Evolutionary conservation across 2,888 invertebrate genomes (phyloP).

Genomic region (Enchytraeus crypticus): DNA sequence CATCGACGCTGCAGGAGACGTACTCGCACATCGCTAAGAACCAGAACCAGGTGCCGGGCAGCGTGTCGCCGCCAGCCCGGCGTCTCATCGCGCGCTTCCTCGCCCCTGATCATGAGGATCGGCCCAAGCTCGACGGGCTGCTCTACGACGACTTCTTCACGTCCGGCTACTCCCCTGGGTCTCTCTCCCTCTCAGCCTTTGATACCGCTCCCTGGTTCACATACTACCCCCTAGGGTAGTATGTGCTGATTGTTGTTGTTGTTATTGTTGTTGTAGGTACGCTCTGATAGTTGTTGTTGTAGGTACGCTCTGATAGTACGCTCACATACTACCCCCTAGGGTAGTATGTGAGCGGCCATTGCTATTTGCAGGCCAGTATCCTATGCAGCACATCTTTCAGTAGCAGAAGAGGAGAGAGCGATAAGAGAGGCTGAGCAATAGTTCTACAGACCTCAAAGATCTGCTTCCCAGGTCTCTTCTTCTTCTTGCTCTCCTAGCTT

Average conservation of each 20-base stretch:
- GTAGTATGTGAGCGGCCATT: too few species aligned
- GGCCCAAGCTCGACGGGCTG: conserved; percentile 71
- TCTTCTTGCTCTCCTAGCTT: too few species aligned
- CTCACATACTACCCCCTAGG: conserved; percentile 30
- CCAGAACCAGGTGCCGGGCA: conserved; percentile 48
- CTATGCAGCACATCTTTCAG: too few species aligned
- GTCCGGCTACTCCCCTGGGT: conserved; percentile 50
- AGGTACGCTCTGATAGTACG: conserved; percentile 52
- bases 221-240: neutral
- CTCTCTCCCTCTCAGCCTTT: conserved; percentile 53
- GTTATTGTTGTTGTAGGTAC: too few species aligned
- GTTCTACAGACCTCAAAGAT: too few species aligned
- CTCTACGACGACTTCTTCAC: conserved; percentile 61
- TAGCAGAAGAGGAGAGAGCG: too few species aligned
- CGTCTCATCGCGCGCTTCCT: conserved; percentile 61
- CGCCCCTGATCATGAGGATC: conserved; percentile 69
- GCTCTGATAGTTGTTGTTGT: conserved; percentile 55
- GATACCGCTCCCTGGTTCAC: conserved; percentile 50
- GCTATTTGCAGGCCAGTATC: too few species aligned
- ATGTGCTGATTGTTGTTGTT: too few species aligned
- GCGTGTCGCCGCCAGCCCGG: conserved; percentile 47
- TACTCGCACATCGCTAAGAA: conserved; percentile 53
- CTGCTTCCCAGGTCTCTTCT: too few species aligned
- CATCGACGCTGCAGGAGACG: conserved; percentile 55
- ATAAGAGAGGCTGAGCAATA: too few species aligned